These are phyloP conservation scores for Monopis laevigella DNA, from an alignment of 2,888 invertebrate species.

Conservation along the genomic window DNA sequence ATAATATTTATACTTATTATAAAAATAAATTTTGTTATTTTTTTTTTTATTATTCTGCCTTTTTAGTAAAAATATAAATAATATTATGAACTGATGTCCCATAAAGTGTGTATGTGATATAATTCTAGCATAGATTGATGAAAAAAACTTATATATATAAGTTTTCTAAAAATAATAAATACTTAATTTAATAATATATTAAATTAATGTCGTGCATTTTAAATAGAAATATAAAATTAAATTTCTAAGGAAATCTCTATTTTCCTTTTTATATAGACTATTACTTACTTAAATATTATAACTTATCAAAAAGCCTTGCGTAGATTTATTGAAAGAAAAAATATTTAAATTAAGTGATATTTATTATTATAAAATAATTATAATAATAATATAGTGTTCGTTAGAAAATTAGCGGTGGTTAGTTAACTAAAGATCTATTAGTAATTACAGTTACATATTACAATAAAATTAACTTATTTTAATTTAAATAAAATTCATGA, in stretches of 20 bases:
- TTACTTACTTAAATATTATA: not conserved
- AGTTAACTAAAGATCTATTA: too few relatives aligned
- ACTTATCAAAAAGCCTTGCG: not conserved
- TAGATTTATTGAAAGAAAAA: not conserved
- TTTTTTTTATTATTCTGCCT: too few relatives aligned
- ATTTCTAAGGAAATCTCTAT: too few relatives aligned
- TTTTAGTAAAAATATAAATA: constrained; percentile 1
- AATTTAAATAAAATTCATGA: too few relatives aligned
- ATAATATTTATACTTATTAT: not conserved
- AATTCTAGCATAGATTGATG: not conserved
- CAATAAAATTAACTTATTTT: too few relatives aligned
- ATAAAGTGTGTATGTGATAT: constrained; percentile 7
- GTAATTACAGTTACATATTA: too few relatives aligned
- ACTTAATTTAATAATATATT: not conserved
- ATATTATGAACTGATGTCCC: not conserved
- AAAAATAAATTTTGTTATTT: too few relatives aligned
- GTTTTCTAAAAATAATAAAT: not conserved
- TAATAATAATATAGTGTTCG: too few relatives aligned
- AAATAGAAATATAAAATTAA: too few relatives aligned
- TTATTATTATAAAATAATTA: too few relatives aligned
- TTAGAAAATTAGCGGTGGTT: too few relatives aligned
- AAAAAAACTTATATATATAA: not conserved
- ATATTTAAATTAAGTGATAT: not conserved
- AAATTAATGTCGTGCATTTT: too few relatives aligned
- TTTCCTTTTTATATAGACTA: not conserved